Base-by-base conservation (phyloP, 2,113 vertebrate species). In the Furnarius figulus region DNA sequence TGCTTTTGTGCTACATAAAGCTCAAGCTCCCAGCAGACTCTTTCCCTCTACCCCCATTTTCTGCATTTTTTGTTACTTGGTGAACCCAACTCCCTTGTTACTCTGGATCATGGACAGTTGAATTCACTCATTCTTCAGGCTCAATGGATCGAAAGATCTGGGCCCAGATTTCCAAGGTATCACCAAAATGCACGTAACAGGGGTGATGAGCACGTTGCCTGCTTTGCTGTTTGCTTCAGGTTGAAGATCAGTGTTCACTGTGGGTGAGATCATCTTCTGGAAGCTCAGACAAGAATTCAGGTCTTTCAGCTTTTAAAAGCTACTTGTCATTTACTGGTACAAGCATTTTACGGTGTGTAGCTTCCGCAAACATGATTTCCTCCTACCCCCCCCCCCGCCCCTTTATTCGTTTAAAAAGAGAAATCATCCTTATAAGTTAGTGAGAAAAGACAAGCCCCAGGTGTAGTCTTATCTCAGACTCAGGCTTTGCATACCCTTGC, bases 1-100 rank as follows among this genome's bases (percentile, higher is more conserved):
- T 61, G 88, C 79, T 77, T 96, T 70, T 95, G 79, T 86, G 83
- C 90, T 50, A n/a, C 83, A 46, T 53, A 55, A 80, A 94, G 46
- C 67, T 76, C 82, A 62, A 85, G 58, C 14, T 89, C 85, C 55
- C 73, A 66, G 88, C 79, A 90, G 79, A 42, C 8, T 86, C 22
- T 73, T 47, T 66, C 0, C 0, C n/a, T 91, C 53, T 74, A 83
- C 8, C 35, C 33, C 22, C 37, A 5, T 46, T 77, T 56, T 77
- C 88, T 55, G n/a, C 31, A 15, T 70, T 92, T 80, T 58, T 44
- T 6, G 0, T 74, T 82, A 40, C 50, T 74, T 25, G 9, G 63
- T 1, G 0, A 95, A 44, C 50, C 33, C 40, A 81, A 14, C 28
- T 55, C 67, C 59, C 67, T 88, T 24, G 18, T 49, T 94, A 55